These are phyloP conservation scores for Dendropsophus ebraccatus DNA, from an alignment of 2,113 vertebrate genomes.

Conservation along the genomic window DNA sequence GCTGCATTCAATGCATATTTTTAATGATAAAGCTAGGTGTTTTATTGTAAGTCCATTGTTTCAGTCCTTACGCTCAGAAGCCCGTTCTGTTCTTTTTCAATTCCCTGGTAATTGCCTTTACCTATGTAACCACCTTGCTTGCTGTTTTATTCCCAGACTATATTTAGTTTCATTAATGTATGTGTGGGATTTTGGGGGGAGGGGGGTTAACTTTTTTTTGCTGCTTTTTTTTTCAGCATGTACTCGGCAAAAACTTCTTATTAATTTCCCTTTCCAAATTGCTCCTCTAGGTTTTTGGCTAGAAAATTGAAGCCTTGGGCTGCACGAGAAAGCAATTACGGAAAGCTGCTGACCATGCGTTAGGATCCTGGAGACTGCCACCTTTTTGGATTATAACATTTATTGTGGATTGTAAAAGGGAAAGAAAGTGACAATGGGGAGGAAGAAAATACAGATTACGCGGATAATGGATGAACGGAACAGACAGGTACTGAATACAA, in stretches of 20 bases:
- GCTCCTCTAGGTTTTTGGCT: constrained; percentile 68
- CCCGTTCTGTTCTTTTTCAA: too few relatives aligned
- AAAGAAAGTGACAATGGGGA: constrained; percentile 87
- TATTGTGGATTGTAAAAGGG: constrained; percentile 85
- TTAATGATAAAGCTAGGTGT: too few relatives aligned
- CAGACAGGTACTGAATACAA: constrained; percentile 85
- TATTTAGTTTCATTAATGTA: background rate
- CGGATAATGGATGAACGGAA: constrained; percentile 99
- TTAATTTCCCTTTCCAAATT: constrained; percentile 22
- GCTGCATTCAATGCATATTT: too few relatives aligned
- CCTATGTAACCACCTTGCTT: background rate
- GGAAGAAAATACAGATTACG: constrained; percentile 99
- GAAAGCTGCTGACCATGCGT: constrained; percentile 47
- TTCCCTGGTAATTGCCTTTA: constrained; percentile 6
- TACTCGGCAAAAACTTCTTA: background rate
- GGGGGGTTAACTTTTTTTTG: background rate
- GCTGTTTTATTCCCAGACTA: constrained; percentile 10
- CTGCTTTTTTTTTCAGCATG: background rate
- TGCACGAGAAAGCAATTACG: constrained; percentile 65
- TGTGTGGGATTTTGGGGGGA: background rate
- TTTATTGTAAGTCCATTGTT: too few relatives aligned
- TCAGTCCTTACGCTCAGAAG: too few relatives aligned
- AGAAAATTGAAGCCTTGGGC: constrained; percentile 64
- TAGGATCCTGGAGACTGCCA: constrained; percentile 67
- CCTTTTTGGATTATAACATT: constrained; percentile 78